Evolutionary conservation across 2,113 vertebrate genomes (phyloP), one percentile per base, ranked within the genome.

Genomic region (Sclerurus mexicanus): DNA sequence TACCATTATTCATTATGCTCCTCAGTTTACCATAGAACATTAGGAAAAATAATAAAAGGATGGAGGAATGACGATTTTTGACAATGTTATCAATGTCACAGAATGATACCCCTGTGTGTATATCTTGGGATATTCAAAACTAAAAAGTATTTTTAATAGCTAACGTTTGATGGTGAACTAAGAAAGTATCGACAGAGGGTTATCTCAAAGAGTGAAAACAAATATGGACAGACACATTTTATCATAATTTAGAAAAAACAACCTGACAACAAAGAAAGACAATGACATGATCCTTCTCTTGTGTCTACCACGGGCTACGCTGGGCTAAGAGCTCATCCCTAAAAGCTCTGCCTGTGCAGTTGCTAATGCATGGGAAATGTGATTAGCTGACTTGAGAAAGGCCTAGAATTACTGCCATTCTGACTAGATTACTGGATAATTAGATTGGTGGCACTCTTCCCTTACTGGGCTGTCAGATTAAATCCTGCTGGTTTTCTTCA

Each of bases 351-450:
- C 97, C 81, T 93, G 96, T 98, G 97, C 97, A 98, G 97, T 95
- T 96, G 97, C 98, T 99, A 99, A 99, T 99, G 98, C 98, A 98
- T 46, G 52, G 93, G 94, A 98, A 99, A 99, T 98, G 95, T 97
- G 98, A 99, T 99, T 99, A 99, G 97, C 95, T 97, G 93, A 97
- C 98, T 84, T 95, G 97, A 98, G 98, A 98, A 98, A 98, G 98
- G 98, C 98, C 98, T 97, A 98, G 98, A 98, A 99, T 99, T 98
- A 98, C 98, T 99, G 97, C 97, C 97, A 96, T 98, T 98, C 98
- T 98, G 98, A 98, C 98, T 98, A 98, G 98, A 99, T 99, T 98
- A 98, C 98, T 91, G 97, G 97, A 93, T 99, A 99, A 99, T 99
- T 98, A 98, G 98, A 99, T 99, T 99, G 98, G 97, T 98, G 97